These are phyloP conservation scores for Dryas iulia DNA, from an alignment of 1,140 invertebrate genomes.

Conservation along the genomic window DNA sequence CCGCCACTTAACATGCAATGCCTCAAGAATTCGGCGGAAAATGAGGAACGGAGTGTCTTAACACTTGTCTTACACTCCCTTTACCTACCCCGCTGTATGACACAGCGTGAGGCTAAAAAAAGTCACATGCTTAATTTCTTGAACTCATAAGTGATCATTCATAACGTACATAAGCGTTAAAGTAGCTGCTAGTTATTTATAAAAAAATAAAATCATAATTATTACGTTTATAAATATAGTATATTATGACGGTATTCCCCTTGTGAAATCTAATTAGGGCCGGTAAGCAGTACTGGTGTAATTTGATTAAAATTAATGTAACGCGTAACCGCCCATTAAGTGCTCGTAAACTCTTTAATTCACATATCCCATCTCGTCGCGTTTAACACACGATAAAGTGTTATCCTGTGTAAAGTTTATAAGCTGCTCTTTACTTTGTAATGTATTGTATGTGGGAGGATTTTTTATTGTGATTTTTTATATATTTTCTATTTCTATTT, in stretches of 20 bases:
- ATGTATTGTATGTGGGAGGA: too few relatives aligned
- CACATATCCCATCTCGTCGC: slow-evolving; percentile 3
- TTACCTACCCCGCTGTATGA: too few relatives aligned
- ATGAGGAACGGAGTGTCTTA: too few relatives aligned
- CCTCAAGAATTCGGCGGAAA: too few relatives aligned
- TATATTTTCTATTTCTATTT: too few relatives aligned
- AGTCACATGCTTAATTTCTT: too few relatives aligned
- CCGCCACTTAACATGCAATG: too few relatives aligned
- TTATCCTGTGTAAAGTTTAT: neutral
- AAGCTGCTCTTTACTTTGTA: too few relatives aligned
- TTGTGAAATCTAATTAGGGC: slow-evolving; percentile 1
- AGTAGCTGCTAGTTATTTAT: too few relatives aligned
- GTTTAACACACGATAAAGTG: slow-evolving; percentile 1
- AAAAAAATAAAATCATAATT: neutral
- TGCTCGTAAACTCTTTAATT: slow-evolving; percentile 26
- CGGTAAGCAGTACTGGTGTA: neutral
- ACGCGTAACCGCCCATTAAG: slow-evolving; percentile 12
- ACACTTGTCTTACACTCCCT: too few relatives aligned
- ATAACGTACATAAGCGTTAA: neutral
- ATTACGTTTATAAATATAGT: neutral
- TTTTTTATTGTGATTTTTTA: neutral
- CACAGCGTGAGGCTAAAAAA: too few relatives aligned
- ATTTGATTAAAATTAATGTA: slow-evolving; percentile 14
- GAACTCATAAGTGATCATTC: too few relatives aligned
- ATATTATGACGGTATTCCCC: neutral